A percentile compares a stretch with the other conserved stretches of the same genome.
Evolutionary conservation across 2,888 invertebrate genomes (phyloP).

Genomic region (Apamea sordens): DNA sequence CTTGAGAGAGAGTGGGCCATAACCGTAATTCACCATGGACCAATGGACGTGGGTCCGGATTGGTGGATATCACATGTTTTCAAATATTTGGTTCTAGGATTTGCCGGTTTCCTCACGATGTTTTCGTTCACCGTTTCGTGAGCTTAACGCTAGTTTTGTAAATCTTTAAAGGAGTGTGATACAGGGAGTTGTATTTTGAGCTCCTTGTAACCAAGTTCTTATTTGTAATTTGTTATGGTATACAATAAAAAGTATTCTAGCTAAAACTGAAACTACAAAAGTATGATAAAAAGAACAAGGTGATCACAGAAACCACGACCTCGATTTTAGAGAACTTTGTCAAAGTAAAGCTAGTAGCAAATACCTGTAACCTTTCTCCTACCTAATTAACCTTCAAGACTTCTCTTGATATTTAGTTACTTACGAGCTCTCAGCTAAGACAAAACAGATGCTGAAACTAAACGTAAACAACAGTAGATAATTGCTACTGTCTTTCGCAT

Average conservation of each 20-base stretch:
- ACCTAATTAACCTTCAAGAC: constrained; percentile 16
- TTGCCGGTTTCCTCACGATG: background rate
- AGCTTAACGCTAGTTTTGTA: background rate
- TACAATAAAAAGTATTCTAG: background rate
- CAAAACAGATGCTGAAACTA: constrained; percentile 22
- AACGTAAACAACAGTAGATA: constrained; percentile 40
- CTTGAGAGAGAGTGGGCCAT: background rate
- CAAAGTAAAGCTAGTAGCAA: background rate
- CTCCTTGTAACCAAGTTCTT: background rate
- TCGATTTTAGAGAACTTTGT: background rate
- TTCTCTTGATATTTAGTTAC: background rate
- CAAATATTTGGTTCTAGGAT: background rate
- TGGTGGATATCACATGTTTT: background rate
- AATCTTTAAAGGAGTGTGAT: background rate
- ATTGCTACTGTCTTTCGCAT: constrained; percentile 30
- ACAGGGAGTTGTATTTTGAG: background rate
- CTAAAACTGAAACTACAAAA: background rate
- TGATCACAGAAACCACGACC: background rate
- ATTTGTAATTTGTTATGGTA: background rate
- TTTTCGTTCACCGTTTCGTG: background rate
- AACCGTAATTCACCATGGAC: too few species aligned
- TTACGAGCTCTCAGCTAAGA: background rate
- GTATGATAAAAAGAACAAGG: background rate
- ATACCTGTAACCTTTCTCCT: background rate
- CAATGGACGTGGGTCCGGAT: background rate